A percentile compares a stretch with the other conserved stretches of the same genome.
Evolutionary conservation across 2,113 vertebrate genomes (phyloP).

Genomic region (Oryzias curvinotus): DNA sequence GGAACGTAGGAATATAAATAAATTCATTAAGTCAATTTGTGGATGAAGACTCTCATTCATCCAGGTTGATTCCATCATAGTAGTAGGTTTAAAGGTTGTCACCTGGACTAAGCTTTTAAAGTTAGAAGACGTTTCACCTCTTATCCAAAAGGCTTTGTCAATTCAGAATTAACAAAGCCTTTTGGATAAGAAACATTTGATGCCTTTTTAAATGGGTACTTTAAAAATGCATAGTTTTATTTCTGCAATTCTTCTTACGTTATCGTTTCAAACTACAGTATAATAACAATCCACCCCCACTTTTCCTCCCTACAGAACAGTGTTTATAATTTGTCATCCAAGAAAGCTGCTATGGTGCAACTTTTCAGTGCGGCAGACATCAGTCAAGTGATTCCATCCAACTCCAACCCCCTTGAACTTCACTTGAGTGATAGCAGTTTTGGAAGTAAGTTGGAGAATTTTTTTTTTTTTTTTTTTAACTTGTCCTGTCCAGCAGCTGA

Average conservation of each 20-base stretch:
- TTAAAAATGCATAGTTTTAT: too few relatives aligned
- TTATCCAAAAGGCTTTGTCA: too few relatives aligned
- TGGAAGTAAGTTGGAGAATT: slow-evolving; percentile 28
- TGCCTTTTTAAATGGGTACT: background rate
- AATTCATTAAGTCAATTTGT: too few relatives aligned
- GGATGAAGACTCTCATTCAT: too few relatives aligned
- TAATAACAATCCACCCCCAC: background rate
- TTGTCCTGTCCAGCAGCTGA: too few relatives aligned
- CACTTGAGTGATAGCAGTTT: slow-evolving; percentile 44
- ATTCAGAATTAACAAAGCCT: too few relatives aligned
- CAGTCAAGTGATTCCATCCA: slow-evolving; percentile 66
- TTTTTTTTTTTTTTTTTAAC: background rate
- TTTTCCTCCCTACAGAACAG: slow-evolving; percentile 47
- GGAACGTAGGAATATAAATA: too few relatives aligned
- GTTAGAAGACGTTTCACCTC: too few relatives aligned
- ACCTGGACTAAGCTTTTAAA: too few relatives aligned
- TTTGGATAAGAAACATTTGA: background rate
- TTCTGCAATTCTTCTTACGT: too few relatives aligned
- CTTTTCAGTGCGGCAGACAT: slow-evolving; percentile 75
- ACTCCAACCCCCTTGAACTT: slow-evolving; percentile 29
- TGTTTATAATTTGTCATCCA: slow-evolving; percentile 44
- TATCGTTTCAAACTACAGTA: background rate
- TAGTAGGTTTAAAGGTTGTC: too few relatives aligned
- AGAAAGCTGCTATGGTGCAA: slow-evolving; percentile 56
- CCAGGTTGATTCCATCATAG: too few relatives aligned